Evolutionary conservation across 1,140 invertebrate species (phyloP), one percentile per base, ranked within the genome.

Genomic region (Drosophila parvula): DNA sequence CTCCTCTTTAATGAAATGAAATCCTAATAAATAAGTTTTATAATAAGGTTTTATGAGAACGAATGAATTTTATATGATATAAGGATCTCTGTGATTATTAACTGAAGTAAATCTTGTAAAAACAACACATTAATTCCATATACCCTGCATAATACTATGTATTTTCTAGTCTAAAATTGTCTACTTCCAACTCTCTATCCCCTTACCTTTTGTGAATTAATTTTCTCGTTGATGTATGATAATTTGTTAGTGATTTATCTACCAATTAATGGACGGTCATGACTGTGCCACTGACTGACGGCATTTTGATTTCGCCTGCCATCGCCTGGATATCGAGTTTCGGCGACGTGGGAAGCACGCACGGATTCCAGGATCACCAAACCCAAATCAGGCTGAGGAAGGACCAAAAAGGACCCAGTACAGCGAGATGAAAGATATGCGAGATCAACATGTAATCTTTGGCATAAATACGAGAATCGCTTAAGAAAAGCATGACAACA

Each of bases 361-460:
- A 84, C 78, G 60, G 47, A 76, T 71, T 73, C 67, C 69, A 73
- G 69, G 53, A 73, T 50, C 69, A 40, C 44, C 44, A 27, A 36
- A 43, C 56, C 18, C 30, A 22, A 56, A 38, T 38, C 32, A 56
- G n/a, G 5, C 45, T 36, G 22, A n/a, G 12, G 43, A 45, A 14
- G 62, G 40, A n/a, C 63, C 64, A 22, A 55, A 22, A 55, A 43
- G 62, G 43, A 61, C 56, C 61, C 56, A 79, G 74, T 73, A 70
- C 75, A 71, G 76, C 70, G 74, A 86, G 84, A 86, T 86, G 76
- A 86, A 86, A 86, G 83, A 86, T 86, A 86, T 83, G 84, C 83
- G 83, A 86, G 83, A 86, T 86, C 83, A 86, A 86, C 83, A 88
- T 86, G 83, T 89, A 86, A 86, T 86, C 83, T 86, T 86, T 86